A percentile compares a stretch with the other conserved stretches of the same genome.
These are phyloP conservation scores for Sebastes trivittatus DNA, from an alignment of 2,797 vertebrate species.

Conservation along the genomic window DNA sequence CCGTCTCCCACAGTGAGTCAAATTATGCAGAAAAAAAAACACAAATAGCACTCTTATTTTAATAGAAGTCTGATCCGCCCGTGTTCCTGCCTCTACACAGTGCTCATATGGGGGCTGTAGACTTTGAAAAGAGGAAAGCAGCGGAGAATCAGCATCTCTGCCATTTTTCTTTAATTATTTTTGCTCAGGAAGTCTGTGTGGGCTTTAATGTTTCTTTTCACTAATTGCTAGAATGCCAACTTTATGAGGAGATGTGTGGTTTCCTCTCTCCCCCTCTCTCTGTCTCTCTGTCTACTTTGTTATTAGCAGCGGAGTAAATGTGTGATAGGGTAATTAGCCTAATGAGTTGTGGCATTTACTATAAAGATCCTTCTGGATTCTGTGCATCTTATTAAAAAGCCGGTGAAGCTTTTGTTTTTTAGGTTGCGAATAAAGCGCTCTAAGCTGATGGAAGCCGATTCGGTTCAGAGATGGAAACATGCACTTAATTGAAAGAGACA, in stretches of 20 bases:
- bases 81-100: slow-evolving; percentile 13
- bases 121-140: slow-evolving; percentile 57
- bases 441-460: slow-evolving; percentile 37
- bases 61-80: slow-evolving; percentile 36
- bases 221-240: slow-evolving; percentile 79
- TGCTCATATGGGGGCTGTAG: slow-evolving; percentile 43
- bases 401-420: slow-evolving; percentile 62
- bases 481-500: slow-evolving; percentile 60
- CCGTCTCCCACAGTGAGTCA: slow-evolving; percentile 49
- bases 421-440: slow-evolving; percentile 29
- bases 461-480: slow-evolving; percentile 50
- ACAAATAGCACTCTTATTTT: slow-evolving; percentile 56
- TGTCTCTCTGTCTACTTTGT: slow-evolving; percentile 68
- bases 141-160: slow-evolving; percentile 57
- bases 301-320: slow-evolving; percentile 79
- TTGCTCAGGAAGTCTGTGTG: slow-evolving; percentile 67
- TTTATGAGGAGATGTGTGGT: slow-evolving; percentile 75
- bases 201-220: slow-evolving; percentile 75
- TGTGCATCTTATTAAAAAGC: slow-evolving; percentile 75
- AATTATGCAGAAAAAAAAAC: slow-evolving; percentile 53
- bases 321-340: slow-evolving; percentile 84
- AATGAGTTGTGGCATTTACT: slow-evolving; percentile 82
- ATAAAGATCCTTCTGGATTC: slow-evolving; percentile 76
- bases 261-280: slow-evolving; percentile 55
- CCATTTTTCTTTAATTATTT: slow-evolving; percentile 73